Percentiles rank a stretch among this genome's conserved stretches.
These are phyloP conservation scores for Leucoma salicis DNA, from an alignment of 2,888 invertebrate genomes.

Conservation along the genomic window DNA sequence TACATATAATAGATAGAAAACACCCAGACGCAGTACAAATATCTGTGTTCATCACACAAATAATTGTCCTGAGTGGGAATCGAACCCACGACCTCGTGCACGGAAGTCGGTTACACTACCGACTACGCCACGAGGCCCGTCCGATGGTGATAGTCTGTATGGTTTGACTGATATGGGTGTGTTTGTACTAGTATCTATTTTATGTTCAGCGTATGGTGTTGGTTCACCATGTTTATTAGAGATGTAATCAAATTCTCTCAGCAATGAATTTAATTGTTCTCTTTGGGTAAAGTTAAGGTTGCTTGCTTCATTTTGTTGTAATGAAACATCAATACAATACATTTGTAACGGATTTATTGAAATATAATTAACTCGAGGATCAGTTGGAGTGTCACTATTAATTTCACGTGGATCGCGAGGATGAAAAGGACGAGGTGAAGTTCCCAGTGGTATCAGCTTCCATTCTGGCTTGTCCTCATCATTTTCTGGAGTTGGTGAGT, in stretches of 20 bases:
- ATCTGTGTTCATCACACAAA: too few relatives aligned
- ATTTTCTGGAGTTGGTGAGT: too few relatives aligned
- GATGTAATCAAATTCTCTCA: constrained; percentile 1
- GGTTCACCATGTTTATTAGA: constrained; percentile 4
- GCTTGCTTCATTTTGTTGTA: constrained; percentile 14
- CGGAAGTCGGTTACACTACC: too few relatives aligned
- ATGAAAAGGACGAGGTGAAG: neutral
- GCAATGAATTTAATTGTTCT: constrained; percentile 1
- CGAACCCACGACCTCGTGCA: too few relatives aligned
- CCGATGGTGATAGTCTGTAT: neutral
- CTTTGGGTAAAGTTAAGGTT: neutral
- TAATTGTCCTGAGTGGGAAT: too few relatives aligned
- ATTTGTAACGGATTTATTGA: constrained; percentile 13
- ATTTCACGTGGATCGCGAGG: neutral
- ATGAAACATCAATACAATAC: constrained; percentile 17
- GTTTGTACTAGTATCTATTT: constrained; percentile 16
- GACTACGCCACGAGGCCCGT: too few relatives aligned
- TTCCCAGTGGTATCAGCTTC: too few relatives aligned
- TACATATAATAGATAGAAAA: too few relatives aligned
- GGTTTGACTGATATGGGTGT: constrained; percentile 12
- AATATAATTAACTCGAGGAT: constrained; percentile 11
- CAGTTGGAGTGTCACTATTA: neutral
- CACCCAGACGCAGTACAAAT: too few relatives aligned
- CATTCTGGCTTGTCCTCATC: neutral
- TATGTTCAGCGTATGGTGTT: constrained; percentile 13